A percentile compares a stretch with the other conserved stretches of the same genome.
Evolutionary conservation across 2,113 vertebrate species (phyloP).

Genomic region (Chlorodrepanis virens): DNA sequence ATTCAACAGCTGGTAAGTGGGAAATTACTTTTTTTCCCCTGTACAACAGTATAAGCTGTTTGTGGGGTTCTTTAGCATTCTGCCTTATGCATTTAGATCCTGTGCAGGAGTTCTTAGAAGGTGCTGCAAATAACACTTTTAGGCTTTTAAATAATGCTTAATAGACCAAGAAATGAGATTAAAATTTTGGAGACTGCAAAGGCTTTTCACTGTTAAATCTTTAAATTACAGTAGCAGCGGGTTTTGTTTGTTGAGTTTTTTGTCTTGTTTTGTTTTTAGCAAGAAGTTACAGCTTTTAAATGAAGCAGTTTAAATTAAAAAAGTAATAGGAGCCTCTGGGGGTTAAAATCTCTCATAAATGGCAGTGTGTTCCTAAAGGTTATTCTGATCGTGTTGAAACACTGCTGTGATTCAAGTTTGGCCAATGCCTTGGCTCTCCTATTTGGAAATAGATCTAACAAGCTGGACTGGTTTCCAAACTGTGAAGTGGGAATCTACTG

Average conservation of each 20-base stretch:
- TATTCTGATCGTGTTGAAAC: conserved; percentile 3
- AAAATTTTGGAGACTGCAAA: not conserved
- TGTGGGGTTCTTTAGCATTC: not conserved
- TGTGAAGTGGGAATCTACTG: conserved; percentile 10
- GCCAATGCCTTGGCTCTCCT: not conserved
- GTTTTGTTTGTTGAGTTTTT: not conserved
- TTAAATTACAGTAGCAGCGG: not conserved
- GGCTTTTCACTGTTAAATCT: not conserved
- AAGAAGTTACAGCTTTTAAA: not conserved
- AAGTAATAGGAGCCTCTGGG: not conserved
- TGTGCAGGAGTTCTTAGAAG: not conserved
- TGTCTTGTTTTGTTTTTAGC: not conserved
- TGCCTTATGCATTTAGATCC: not conserved
- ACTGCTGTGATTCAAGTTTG: conserved; percentile 22
- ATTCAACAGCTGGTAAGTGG: conserved; percentile 92
- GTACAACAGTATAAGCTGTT: not conserved
- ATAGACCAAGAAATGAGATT: conserved; percentile 13
- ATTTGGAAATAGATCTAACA: conserved; percentile 10
- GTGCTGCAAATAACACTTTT: not conserved
- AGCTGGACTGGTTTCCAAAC: not conserved
- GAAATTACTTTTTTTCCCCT: not conserved
- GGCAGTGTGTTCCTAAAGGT: not conserved
- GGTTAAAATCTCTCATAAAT: not conserved
- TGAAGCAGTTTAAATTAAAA: not conserved
- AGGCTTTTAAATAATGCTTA: not conserved